A percentile compares a stretch with the other conserved stretches of the same genome.
Evolutionary conservation across 92 coral and sea anemone genomes (phyloP).

Genomic region (Galaxea fascicularis): DNA sequence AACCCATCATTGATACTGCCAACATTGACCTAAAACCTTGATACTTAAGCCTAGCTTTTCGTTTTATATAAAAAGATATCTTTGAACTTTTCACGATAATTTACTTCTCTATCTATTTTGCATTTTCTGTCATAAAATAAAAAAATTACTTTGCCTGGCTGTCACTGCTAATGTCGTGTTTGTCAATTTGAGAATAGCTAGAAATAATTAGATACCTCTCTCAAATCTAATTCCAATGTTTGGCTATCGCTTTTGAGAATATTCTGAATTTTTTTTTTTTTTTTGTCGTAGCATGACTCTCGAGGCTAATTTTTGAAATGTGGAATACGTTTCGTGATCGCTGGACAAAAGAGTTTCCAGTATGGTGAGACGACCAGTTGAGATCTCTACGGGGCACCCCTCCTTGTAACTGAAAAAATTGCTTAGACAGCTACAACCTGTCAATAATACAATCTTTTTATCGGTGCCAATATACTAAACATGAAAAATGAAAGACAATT

Average conservation of each 20-base stretch:
- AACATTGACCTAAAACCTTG: not conserved
- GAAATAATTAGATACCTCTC: not conserved
- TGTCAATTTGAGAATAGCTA: not conserved
- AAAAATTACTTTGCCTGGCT: not conserved
- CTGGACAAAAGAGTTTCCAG: constrained; percentile 37
- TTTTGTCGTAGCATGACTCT: constrained; percentile 5
- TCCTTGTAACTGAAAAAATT: constrained; percentile 10
- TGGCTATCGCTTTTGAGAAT: not conserved
- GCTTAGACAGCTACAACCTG: constrained; percentile 19
- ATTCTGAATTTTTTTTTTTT: not conserved
- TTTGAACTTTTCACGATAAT: not conserved
- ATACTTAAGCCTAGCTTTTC: not conserved
- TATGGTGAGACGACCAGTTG: constrained; percentile 27
- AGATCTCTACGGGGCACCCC: constrained; percentile 30
- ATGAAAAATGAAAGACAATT: not conserved
- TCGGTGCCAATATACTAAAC: not conserved
- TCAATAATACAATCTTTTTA: not conserved
- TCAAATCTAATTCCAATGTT: not conserved
- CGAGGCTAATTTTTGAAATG: not conserved
- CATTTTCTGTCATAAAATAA: not conserved
- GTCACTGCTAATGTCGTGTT: not conserved
- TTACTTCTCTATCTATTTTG: not conserved
- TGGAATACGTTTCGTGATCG: constrained; percentile 39
- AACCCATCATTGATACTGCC: not conserved
- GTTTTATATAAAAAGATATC: not conserved